Conservation (phyloP, 2,888 invertebrate genomes). For the Dryobotodes eremita region DNA sequence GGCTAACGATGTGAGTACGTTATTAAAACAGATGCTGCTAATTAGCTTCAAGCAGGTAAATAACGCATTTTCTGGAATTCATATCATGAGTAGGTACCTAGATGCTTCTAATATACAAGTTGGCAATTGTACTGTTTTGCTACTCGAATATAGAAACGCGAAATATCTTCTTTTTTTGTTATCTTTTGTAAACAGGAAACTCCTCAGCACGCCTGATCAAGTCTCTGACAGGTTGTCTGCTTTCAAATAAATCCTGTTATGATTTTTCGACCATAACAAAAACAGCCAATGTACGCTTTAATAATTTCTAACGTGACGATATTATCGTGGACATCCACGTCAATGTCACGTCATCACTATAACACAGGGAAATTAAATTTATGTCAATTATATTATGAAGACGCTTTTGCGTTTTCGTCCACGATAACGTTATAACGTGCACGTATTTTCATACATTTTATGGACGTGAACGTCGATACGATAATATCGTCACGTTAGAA, state of each 20-base stretch:
- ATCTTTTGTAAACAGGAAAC: slow-evolving; percentile 3
- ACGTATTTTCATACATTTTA: not conserved
- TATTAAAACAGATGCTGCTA: slow-evolving; percentile 26
- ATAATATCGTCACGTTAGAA: not conserved
- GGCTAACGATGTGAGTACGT: slow-evolving; percentile 24
- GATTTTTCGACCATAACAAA: not conserved
- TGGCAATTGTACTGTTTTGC: not conserved
- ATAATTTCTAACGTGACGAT: not conserved
- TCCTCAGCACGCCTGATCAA: not conserved
- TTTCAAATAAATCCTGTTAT: not conserved
- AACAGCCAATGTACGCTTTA: not conserved
- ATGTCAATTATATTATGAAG: not conserved
- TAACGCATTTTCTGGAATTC: not conserved
- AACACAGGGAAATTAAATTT: not conserved
- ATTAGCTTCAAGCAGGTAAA: slow-evolving; percentile 3
- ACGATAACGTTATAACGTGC: not conserved
- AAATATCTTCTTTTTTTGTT: not conserved
- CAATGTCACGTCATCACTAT: not conserved
- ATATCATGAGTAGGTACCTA: not conserved
- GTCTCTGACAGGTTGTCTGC: slow-evolving; percentile 8
- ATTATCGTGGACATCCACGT: not conserved
- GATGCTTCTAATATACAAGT: not conserved
- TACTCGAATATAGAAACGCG: not conserved
- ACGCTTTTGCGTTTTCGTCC: not conserved
- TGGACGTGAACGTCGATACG: not conserved